A percentile compares a stretch with the other conserved stretches of the same genome.
These are phyloP conservation scores for Periplaneta americana DNA, from an alignment of 1,140 invertebrate genomes.

Conservation along the genomic window DNA sequence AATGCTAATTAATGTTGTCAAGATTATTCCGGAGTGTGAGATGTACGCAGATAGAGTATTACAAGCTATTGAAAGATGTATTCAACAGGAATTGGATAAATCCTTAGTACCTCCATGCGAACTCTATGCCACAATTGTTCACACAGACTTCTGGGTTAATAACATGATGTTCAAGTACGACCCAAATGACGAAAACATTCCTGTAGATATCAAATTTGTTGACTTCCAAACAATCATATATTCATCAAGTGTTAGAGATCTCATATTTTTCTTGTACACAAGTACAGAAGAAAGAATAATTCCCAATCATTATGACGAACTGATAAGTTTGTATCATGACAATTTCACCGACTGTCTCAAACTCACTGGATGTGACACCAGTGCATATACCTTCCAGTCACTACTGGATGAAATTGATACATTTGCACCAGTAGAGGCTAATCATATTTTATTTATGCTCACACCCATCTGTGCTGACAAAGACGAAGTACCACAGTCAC, in stretches of 20 bases:
- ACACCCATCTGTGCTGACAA: background rate
- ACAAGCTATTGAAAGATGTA: background rate
- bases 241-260: constrained; percentile 9
- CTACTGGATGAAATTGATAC: constrained; percentile 2
- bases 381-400: background rate
- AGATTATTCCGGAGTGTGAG: constrained; percentile 6
- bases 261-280: constrained; percentile 8
- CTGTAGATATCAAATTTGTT: constrained; percentile 6
- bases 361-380: background rate
- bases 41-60: background rate
- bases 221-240: constrained; percentile 14
- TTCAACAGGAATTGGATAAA: background rate
- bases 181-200: background rate
- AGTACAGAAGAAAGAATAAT: background rate
- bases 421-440: background rate
- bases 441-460: background rate
- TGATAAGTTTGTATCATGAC: constrained; percentile 5
- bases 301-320: constrained; percentile 1
- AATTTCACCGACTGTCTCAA: constrained; percentile 3
- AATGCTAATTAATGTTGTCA: background rate
- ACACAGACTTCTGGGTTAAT: constrained; percentile 16
- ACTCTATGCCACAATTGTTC: constrained; percentile 14
- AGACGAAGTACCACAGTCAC: background rate
- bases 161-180: constrained; percentile 19
- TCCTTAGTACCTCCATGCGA: constrained; percentile 3